Evolutionary conservation across 1,140 invertebrate species (phyloP).

Genomic region (Cotesia vestalis): DNA sequence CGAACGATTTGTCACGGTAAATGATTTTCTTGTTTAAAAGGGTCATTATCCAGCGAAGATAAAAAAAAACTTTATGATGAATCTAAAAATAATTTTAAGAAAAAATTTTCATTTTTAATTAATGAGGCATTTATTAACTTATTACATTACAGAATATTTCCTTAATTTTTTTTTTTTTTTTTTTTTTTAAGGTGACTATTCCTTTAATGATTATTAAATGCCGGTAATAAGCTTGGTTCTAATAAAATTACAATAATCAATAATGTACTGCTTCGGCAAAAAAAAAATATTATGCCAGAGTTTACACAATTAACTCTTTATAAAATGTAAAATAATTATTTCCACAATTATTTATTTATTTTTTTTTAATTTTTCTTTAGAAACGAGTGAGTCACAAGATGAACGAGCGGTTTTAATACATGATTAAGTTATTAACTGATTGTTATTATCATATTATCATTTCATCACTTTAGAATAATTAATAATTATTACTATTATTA

Average conservation of each 20-base stretch:
- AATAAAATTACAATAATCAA: slow-evolving; percentile 51
- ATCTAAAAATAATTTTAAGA: background rate
- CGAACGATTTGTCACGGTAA: slow-evolving; percentile 30
- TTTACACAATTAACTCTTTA: slow-evolving; percentile 27
- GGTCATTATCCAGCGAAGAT: slow-evolving; percentile 19
- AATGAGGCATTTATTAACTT: slow-evolving; percentile 56
- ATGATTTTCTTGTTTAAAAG: slow-evolving; percentile 25
- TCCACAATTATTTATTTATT: too few species aligned
- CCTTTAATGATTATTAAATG: slow-evolving; percentile 48
- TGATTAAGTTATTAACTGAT: background rate
- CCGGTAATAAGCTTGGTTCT: slow-evolving; percentile 54
- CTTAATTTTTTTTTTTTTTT: slow-evolving; percentile 40
- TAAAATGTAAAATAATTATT: slow-evolving; percentile 25
- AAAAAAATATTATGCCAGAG: slow-evolving; percentile 19
- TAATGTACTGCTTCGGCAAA: slow-evolving; percentile 23
- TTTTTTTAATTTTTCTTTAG: background rate
- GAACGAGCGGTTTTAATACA: slow-evolving; percentile 1
- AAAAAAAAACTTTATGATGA: background rate
- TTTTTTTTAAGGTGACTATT: slow-evolving; percentile 39
- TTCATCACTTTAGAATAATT: background rate
- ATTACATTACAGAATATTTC: slow-evolving; percentile 53
- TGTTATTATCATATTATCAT: slow-evolving; percentile 6
- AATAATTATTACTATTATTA: too few species aligned
- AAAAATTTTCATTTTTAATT: slow-evolving; percentile 29
- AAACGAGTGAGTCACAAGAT: slow-evolving; percentile 19